Base-by-base conservation (phyloP, 2,888 invertebrate species). In the Anoncus sp. region DNA sequence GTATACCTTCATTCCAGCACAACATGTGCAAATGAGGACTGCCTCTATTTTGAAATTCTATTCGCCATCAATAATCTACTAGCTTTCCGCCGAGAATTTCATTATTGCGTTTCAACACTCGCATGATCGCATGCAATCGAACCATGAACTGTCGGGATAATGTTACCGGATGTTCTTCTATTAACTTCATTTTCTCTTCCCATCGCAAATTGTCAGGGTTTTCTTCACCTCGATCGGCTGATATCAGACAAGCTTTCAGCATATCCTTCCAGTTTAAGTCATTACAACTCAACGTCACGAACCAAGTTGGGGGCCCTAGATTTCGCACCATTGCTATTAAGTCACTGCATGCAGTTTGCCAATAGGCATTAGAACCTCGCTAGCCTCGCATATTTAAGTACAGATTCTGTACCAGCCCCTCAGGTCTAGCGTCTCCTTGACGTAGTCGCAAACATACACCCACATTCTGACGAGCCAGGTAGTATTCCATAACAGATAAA, bases 241-340 rank as follows among this genome's bases (percentile, higher is more conserved):
- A 85, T 7, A 88, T 85, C 5, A 90, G 75, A 7, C 89, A 81
- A 0, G 89, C 87, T 85, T 87, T 86, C 0, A 82, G 80, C 83
- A 87, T 88, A 24, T 89, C 89, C 2, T 81, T 18, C 88, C 87
- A 89, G 70, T 85, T 67, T 0, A 86, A 60, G 70, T 87, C 85
- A 76, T 87, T 86, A 45, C 55, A 75, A 49, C 74, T 81, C 2
- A 79, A 77, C 9, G 81, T 81, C 14, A 82, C 7, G 73, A 88
- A 88, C 85, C 84, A 88, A 1, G 86, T 82, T 0, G 88, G 88
- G 74, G 88, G 84, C 4, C 87, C 88, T n/a, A 89, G 24, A 89
- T n/a, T n/a, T n/a, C n/a, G n/a, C n/a, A n/a, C 86, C 83, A 85
- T 86, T 0, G 89, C 86, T 73, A 86, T 84, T 0, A 90, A 66